Evolutionary conservation across 2,888 invertebrate species (phyloP).

Genomic region (Drosophila leonis): DNA sequence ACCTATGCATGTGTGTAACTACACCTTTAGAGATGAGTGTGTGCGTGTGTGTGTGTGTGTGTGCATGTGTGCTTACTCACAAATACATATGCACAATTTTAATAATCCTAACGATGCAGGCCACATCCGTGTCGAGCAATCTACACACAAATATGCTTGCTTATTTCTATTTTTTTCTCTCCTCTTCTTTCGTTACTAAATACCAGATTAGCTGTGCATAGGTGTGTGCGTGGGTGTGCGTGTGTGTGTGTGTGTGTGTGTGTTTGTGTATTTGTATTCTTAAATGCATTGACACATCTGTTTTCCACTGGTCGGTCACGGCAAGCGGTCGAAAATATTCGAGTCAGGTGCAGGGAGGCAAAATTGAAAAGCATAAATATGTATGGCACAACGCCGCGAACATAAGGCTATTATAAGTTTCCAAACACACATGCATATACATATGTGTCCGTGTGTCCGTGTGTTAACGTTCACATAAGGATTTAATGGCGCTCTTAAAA

Average conservation of each 20-base stretch:
- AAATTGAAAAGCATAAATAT: slow-evolving; percentile 41
- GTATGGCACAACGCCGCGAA: slow-evolving; percentile 15
- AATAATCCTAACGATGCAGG: slow-evolving; percentile 9
- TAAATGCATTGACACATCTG: slow-evolving; percentile 54
- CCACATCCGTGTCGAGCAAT: slow-evolving; percentile 8
- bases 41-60: too few relatives aligned
- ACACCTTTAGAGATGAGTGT: background rate
- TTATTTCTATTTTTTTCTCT: slow-evolving; percentile 14
- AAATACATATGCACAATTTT: background rate
- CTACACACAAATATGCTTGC: slow-evolving; percentile 5
- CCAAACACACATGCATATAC: background rate
- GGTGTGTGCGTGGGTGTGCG: slow-evolving; percentile 20
- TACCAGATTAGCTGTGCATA: slow-evolving; percentile 44
- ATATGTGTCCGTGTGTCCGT: background rate
- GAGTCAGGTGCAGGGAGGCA: slow-evolving; percentile 43
- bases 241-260: slow-evolving; percentile 18
- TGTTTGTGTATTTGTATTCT: slow-evolving; percentile 13
- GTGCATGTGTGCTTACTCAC: background rate
- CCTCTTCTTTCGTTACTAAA: slow-evolving; percentile 29
- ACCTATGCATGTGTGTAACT: background rate
- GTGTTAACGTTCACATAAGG: slow-evolving; percentile 10
- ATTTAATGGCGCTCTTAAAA: slow-evolving; percentile 55
- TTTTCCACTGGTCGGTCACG: slow-evolving; percentile 24
- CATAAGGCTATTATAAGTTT: slow-evolving; percentile 16
- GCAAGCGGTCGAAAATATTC: slow-evolving; percentile 33